Percentiles rank a stretch among this genome's conserved stretches.
Conservation (phyloP, 2,113 vertebrate genomes). For the Centrocercus urophasianus region DNA sequence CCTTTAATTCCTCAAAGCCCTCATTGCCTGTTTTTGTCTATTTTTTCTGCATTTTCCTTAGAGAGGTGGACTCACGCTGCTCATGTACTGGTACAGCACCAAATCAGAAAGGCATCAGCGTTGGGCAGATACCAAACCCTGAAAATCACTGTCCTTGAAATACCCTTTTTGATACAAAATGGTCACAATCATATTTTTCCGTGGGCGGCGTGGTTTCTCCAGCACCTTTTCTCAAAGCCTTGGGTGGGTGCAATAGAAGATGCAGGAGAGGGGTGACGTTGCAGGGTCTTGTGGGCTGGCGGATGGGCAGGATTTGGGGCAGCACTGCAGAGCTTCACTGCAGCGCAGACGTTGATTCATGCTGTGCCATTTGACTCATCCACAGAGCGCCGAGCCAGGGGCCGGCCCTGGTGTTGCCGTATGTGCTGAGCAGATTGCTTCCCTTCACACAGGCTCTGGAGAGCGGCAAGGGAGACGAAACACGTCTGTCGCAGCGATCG, state of each 20-base stretch:
- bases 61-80: not conserved
- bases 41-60: not conserved
- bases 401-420: not conserved
- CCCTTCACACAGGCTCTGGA: not conserved
- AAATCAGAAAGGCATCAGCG: not conserved
- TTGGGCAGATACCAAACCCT: not conserved
- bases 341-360: not conserved
- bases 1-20: constrained; percentile 10
- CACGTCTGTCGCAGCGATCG: rapidly evolving
- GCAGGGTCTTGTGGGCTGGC: not conserved
- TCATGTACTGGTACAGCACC: not conserved
- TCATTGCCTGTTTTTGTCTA: not conserved
- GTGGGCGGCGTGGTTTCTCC: not conserved
- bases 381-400: rapidly evolving
- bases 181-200: not conserved
- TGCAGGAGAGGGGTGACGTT: not conserved
- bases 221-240: not conserved
- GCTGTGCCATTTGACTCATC: not conserved
- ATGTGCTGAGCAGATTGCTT: not conserved
- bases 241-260: not conserved
- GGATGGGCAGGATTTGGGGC: not conserved
- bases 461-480: not conserved
- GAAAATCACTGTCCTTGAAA: not conserved
- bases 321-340: rapidly evolving
- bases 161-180: not conserved